Evolutionary conservation across 2,797 vertebrate genomes (phyloP), one percentile per base, ranked within the genome.

Genomic region (Scomberomorus guttatus): DNA sequence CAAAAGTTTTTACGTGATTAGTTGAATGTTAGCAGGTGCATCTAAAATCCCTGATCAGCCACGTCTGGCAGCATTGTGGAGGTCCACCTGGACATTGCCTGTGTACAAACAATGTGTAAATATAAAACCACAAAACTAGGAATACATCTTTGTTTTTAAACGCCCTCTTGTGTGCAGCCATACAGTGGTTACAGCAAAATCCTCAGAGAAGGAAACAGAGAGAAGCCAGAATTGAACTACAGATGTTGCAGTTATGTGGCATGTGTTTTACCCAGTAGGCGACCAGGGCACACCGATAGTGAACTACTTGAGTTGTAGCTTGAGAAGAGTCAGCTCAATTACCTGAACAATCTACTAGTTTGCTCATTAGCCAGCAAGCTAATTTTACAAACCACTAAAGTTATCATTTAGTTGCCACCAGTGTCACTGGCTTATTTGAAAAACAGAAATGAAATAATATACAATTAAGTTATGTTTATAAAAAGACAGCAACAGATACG

Each of bases 241-340:
- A 37, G 37, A 11, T 37, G 37, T 18, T 32, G 29, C 29, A 32
- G 29, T 32, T 32, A 32, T 32, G 5, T 32, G 5, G 6, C 29
- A 32, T 32, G 29, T 5, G 29, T 5, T 32, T 32, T 32, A 32
- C 29, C 6, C 29, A 32, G 6, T 32, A 32, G 29, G 4, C 29
- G 6, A 32, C 29, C 29, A 32, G 29, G 29, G 29, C 29, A 32
- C 29, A 32, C 29, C 29, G 6, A 32, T 6, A 32, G 29, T 6
- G 6, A 32, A 32, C 29, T 32, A 32, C 29, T 32, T 5, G 37
- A 34, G 58, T 15, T 51, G 42, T 20, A 57, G 39, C n/a, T 55
- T 62, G 59, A 79, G 62, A 70, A 56, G 59, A 14, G 14, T 72
- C 42, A 20, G 48, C 55, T 83, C 63, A 48, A 70, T 81, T 82